Evolutionary conservation across 2,113 vertebrate species (phyloP).

Genomic region (Typhlomys cinereus): DNA sequence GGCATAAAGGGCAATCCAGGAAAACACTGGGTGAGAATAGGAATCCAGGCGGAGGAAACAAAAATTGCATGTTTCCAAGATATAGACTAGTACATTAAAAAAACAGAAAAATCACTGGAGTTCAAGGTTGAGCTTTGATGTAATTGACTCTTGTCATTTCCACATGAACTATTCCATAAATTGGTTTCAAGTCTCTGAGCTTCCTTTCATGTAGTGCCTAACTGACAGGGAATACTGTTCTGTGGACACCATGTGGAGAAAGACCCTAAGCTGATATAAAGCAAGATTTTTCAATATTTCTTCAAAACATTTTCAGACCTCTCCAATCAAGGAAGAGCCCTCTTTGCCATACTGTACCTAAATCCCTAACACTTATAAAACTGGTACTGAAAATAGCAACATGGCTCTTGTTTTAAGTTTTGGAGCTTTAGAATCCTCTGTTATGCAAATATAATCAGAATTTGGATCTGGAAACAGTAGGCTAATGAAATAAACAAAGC

Average conservation of each 20-base stretch:
- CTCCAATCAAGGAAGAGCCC: background rate
- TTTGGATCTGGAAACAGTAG: background rate
- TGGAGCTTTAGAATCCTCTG: background rate
- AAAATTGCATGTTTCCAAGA: background rate
- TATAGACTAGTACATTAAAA: background rate
- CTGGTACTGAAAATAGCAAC: background rate
- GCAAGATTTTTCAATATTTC: background rate
- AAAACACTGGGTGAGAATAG: background rate
- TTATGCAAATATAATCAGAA: background rate
- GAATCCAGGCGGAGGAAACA: constrained; percentile 6
- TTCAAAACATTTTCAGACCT: background rate
- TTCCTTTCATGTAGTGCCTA: background rate
- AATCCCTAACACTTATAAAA: background rate
- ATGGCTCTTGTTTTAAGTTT: background rate
- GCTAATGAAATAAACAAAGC: background rate
- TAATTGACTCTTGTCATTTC: background rate
- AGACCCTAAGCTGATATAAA: background rate
- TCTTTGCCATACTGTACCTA: background rate
- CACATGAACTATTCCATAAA: background rate
- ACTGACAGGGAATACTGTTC: background rate
- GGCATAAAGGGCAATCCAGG: background rate
- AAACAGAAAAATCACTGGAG: constrained; percentile 24
- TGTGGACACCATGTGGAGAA: background rate
- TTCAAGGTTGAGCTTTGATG: background rate
- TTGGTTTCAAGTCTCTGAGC: background rate